Conservation (phyloP, 1,140 invertebrate genomes). For the Drosophila pectinifera region DNA sequence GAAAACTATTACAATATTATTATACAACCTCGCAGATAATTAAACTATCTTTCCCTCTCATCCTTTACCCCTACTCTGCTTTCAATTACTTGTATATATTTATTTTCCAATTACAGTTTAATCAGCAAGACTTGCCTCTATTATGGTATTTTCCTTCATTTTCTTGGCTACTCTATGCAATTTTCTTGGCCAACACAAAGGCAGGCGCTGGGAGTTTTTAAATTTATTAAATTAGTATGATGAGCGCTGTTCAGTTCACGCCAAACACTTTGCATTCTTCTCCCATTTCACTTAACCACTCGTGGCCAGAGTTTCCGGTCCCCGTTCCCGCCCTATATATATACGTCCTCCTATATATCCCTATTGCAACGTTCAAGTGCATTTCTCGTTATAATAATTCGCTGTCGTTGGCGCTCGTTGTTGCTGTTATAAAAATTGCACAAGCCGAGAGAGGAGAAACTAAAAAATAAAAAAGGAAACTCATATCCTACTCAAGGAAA, state of each 20-base stretch:
- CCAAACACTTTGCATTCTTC: slow-evolving; percentile 38
- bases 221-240: slow-evolving; percentile 73
- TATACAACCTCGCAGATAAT: slow-evolving; percentile 2
- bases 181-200: slow-evolving; percentile 1
- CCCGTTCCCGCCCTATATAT: background rate
- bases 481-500: slow-evolving; percentile 74
- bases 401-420: slow-evolving; percentile 36
- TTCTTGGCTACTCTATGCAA: background rate
- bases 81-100: background rate
- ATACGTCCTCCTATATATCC: slow-evolving; percentile 10
- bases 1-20: no score
- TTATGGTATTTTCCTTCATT: slow-evolving; percentile 17
- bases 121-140: slow-evolving; percentile 5
- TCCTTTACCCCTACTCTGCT: no score
- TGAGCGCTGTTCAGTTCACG: slow-evolving; percentile 49
- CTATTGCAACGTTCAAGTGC: slow-evolving; percentile 65
- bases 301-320: slow-evolving; percentile 28
- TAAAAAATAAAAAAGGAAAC: slow-evolving; percentile 63
- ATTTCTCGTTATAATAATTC: slow-evolving; percentile 71
- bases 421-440: slow-evolving; percentile 62
- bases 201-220: slow-evolving; percentile 60
- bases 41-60: background rate
- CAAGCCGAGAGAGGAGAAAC: slow-evolving; percentile 24
- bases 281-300: slow-evolving; percentile 27
- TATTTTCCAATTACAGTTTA: background rate